phyloP scores from a whole-genome alignment of 2,113 vertebrate species.

The Perca flavescens region DNA sequence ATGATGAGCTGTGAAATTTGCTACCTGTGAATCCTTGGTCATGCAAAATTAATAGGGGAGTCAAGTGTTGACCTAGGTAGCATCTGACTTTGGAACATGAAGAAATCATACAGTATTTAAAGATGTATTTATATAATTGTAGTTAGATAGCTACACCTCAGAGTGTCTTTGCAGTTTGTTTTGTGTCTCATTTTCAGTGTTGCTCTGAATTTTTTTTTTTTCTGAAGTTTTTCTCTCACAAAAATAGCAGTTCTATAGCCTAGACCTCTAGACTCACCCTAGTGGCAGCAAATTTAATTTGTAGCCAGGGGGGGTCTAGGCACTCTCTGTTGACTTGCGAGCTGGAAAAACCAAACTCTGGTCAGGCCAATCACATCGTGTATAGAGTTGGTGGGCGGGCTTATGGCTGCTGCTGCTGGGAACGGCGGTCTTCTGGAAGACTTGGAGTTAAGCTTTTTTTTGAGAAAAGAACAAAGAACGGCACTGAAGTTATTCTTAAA shows the following conservation, averaged over 20 bases:
- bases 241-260: slow-evolving; percentile 20
- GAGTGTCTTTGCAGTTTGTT: neutral
- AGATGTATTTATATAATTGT: slow-evolving; percentile 21
- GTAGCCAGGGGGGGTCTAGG: too few species aligned
- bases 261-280: too few species aligned
- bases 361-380: too few species aligned
- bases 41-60: slow-evolving; percentile 79
- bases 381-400: too few species aligned
- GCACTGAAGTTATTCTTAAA: too few species aligned
- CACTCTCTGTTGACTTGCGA: too few species aligned
- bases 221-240: neutral
- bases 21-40: slow-evolving; percentile 71
- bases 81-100: slow-evolving; percentile 52
- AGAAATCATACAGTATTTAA: slow-evolving; percentile 31
- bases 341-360: too few species aligned
- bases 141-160: neutral
- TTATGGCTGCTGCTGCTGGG: too few species aligned
- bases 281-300: too few species aligned
- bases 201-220: slow-evolving; percentile 1
- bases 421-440: too few species aligned
- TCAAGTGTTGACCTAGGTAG: slow-evolving; percentile 61
- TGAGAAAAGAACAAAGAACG: too few species aligned
- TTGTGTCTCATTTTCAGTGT: slow-evolving; percentile 3
- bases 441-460: too few species aligned
- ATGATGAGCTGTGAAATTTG: slow-evolving; percentile 79